phyloP scores from a whole-genome alignment of 2,797 vertebrate species.

The Urophycis tenuis region DNA sequence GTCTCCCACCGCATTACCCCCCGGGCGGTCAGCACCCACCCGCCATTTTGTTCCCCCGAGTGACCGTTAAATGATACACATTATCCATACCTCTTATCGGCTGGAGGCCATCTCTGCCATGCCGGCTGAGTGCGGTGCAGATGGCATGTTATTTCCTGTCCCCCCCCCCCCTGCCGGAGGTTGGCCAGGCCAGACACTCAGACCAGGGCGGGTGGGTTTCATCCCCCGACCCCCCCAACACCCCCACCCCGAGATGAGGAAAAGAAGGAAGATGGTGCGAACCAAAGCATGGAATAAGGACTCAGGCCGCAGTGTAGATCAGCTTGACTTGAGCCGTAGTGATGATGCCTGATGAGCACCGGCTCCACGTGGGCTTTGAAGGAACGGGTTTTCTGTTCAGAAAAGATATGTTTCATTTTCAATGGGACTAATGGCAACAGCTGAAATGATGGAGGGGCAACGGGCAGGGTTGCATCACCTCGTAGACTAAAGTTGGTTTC shows the following conservation, averaged over 20 bases:
- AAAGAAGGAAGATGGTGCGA: constrained; percentile 45
- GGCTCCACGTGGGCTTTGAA: neutral
- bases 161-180: constrained; percentile 44
- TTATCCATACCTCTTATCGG: constrained; percentile 64
- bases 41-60: constrained; percentile 62
- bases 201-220: constrained; percentile 58
- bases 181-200: constrained; percentile 66
- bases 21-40: constrained; percentile 48
- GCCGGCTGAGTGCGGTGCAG: constrained; percentile 41
- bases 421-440: neutral
- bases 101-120: constrained; percentile 66
- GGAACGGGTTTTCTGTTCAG: neutral
- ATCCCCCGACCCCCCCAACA: no score
- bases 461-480: neutral
- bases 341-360: constrained; percentile 29
- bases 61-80: constrained; percentile 69
- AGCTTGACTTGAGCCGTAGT: constrained; percentile 46
- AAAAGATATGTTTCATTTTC: no score
- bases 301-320: constrained; percentile 23
- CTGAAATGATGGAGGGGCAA: neutral
- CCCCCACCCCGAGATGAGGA: constrained; percentile 50
- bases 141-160: constrained; percentile 65
- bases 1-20: constrained; percentile 39
- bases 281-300: constrained; percentile 32
- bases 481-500: neutral